Conservation (phyloP, 2,113 vertebrate species). For the Litocranius walleri region DNA sequence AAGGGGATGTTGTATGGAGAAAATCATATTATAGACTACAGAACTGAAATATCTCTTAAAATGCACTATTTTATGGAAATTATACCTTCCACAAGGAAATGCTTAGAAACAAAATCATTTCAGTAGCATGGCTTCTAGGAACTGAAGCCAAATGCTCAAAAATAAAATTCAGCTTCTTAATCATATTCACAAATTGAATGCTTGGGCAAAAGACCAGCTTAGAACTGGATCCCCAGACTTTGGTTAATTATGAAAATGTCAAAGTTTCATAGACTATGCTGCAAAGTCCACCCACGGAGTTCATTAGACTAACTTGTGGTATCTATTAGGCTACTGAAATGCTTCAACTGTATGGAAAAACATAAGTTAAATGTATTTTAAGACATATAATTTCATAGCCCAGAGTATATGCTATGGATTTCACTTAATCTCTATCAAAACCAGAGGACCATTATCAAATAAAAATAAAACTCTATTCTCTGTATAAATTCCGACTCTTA, state of each 20-base stretch:
- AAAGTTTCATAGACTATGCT: not conserved
- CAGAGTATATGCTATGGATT: not conserved
- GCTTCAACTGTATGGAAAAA: slow-evolving; percentile 5
- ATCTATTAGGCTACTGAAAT: slow-evolving; percentile 27
- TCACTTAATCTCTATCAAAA: slow-evolving; percentile 31
- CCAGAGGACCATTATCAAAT: not conserved
- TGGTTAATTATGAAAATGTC: slow-evolving; percentile 57
- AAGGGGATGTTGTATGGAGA: not conserved
- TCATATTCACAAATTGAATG: slow-evolving; percentile 23
- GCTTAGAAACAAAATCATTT: slow-evolving; percentile 32
- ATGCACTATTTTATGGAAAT: not conserved
- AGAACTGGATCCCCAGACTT: slow-evolving; percentile 24
- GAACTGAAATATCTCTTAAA: not conserved
- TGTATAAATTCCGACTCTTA: slow-evolving; percentile 20
- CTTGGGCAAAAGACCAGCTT: slow-evolving; percentile 19
- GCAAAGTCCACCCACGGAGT: not conserved
- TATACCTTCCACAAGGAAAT: not conserved
- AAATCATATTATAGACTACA: not conserved
- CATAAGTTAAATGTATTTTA: slow-evolving; percentile 37
- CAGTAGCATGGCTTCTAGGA: not conserved
- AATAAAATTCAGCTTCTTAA: slow-evolving; percentile 37
- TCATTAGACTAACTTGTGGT: slow-evolving; percentile 29
- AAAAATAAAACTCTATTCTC: slow-evolving; percentile 28
- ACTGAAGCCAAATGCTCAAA: not conserved
- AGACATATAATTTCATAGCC: slow-evolving; percentile 22